These are phyloP conservation scores for Capitulum mitella DNA, from an alignment of 2,888 invertebrate genomes.

Conservation along the genomic window DNA sequence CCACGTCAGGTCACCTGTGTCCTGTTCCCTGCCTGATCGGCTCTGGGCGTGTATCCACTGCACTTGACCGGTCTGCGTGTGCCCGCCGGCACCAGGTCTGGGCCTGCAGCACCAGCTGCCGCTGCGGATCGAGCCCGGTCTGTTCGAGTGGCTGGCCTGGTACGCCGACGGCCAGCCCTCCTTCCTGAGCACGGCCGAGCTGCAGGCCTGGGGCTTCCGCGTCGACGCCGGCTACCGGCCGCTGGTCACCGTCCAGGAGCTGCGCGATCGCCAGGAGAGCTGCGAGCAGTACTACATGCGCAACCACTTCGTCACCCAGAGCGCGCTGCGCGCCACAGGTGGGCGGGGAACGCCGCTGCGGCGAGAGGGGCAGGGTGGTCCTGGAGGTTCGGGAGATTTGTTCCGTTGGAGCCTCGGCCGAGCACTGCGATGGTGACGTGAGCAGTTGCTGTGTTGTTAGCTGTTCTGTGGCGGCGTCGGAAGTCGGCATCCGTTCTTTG, in stretches of 20 bases:
- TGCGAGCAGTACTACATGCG: constrained; percentile 60
- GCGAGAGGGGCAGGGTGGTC: too few species aligned
- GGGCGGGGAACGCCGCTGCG: too few species aligned
- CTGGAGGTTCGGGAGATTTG: too few species aligned
- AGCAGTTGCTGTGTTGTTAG: too few species aligned
- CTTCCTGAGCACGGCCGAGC: constrained; percentile 68
- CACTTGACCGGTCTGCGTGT: too few species aligned
- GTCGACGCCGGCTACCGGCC: constrained; percentile 64
- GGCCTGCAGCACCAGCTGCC: constrained; percentile 44
- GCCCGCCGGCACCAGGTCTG: constrained; percentile 28
- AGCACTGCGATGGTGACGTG: too few species aligned
- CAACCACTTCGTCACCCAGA: constrained; percentile 54
- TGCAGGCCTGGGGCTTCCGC: constrained; percentile 63
- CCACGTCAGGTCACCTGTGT: too few species aligned
- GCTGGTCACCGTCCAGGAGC: constrained; percentile 50
- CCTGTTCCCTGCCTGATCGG: too few species aligned
- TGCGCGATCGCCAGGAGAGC: constrained; percentile 53
- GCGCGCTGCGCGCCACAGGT: constrained; percentile 51
- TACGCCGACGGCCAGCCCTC: constrained; percentile 67
- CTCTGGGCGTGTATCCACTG: too few species aligned
- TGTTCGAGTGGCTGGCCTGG: constrained; percentile 93
- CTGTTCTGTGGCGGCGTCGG: too few species aligned
- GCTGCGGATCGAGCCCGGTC: constrained; percentile 75
- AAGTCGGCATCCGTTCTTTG: too few species aligned
- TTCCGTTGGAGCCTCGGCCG: too few species aligned